Conservation (phyloP, 1,140 invertebrate genomes). For the Galleria mellonella region DNA sequence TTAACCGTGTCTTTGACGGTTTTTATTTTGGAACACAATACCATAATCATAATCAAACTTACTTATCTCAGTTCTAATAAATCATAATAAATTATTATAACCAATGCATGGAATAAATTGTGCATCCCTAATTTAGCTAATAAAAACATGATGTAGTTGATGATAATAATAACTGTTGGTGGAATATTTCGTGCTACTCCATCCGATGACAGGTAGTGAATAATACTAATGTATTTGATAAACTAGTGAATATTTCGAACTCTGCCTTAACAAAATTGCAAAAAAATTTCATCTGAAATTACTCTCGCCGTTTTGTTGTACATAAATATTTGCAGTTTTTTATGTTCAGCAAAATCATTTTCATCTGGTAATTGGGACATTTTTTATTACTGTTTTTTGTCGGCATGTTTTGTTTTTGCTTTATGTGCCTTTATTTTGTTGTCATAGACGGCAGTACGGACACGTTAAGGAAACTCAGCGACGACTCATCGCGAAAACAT, state of each 20-base stretch:
- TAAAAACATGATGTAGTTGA: too few relatives aligned
- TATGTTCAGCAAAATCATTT: background rate
- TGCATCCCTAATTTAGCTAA: too few relatives aligned
- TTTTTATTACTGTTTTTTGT: slow-evolving; percentile 26
- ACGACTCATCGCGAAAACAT: slow-evolving; percentile 72
- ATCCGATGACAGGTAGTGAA: too few relatives aligned
- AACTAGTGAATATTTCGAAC: slow-evolving; percentile 23
- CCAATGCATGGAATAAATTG: too few relatives aligned
- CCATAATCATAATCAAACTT: too few relatives aligned
- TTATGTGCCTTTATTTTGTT: slow-evolving; percentile 68
- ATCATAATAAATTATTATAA: too few relatives aligned
- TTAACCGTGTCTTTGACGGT: too few relatives aligned
- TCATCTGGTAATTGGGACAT: slow-evolving; percentile 10
- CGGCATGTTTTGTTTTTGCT: slow-evolving; percentile 61
- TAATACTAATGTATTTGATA: background rate
- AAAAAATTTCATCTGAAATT: slow-evolving; percentile 12
- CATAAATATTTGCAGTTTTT: background rate
- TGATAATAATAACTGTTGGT: too few relatives aligned
- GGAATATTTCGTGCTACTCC: too few relatives aligned
- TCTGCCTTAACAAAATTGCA: slow-evolving; percentile 22
- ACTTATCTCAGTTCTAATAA: too few relatives aligned
- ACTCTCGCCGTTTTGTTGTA: background rate
- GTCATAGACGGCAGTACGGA: slow-evolving; percentile 68
- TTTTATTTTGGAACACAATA: too few relatives aligned
- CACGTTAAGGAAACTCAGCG: slow-evolving; percentile 63